Percentiles rank a stretch among this genome's conserved stretches.
Conservation (phyloP, 2,888 invertebrate species). For the Pyrrhia umbra region DNA sequence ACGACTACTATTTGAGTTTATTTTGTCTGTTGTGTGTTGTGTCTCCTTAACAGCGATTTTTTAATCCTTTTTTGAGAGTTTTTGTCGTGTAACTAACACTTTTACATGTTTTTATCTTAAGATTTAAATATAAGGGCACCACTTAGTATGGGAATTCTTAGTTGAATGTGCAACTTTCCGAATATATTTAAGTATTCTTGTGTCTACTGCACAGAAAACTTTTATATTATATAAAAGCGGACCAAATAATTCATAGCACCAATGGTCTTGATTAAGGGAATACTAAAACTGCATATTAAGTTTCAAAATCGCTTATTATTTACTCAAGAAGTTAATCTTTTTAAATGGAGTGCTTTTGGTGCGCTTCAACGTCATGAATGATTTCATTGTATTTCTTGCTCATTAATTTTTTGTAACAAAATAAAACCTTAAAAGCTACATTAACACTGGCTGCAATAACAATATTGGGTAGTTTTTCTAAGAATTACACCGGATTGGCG, state of each 20-base stretch:
- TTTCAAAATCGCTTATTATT: not conserved
- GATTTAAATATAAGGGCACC: not conserved
- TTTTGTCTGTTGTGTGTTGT: slow-evolving; percentile 62
- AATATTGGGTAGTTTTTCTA: not conserved
- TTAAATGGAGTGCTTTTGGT: not conserved
- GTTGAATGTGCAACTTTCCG: too few relatives aligned
- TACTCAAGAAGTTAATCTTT: not conserved
- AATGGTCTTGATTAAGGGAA: not conserved
- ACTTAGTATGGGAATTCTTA: not conserved
- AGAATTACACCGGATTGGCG: too few relatives aligned
- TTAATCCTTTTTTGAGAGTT: slow-evolving; percentile 26
- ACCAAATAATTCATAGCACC: not conserved
- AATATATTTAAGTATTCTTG: not conserved
- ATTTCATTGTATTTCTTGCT: not conserved
- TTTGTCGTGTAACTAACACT: slow-evolving; percentile 53
- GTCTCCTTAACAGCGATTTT: slow-evolving; percentile 44
- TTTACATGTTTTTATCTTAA: not conserved
- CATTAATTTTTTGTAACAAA: not conserved
- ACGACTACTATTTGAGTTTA: slow-evolving; percentile 46
- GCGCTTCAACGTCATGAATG: not conserved
- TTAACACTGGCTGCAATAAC: not conserved
- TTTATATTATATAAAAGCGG: not conserved
- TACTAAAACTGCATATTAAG: not conserved
- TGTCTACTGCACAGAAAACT: not conserved
- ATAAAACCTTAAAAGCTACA: not conserved